Base-by-base conservation (phyloP, 2,888 invertebrate species). In the Mechanitis messenoides region DNA sequence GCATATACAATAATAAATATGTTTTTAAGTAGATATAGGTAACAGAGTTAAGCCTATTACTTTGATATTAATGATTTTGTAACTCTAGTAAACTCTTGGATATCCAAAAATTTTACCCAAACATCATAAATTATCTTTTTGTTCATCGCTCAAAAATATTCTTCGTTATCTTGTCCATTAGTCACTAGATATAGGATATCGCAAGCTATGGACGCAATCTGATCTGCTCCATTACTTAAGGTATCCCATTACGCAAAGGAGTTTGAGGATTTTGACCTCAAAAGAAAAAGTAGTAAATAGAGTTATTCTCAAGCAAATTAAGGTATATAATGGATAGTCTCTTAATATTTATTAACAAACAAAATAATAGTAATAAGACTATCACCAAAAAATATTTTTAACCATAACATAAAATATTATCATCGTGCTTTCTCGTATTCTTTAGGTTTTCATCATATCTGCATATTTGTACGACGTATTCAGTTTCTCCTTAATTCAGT, bases 151-250 rank as follows among this genome's bases (percentile, higher is more conserved):
- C 54, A 58, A 58, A 61, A 55, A 61, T 61, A 56, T 50, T 50
- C 9, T 50, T 50, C 31, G 50, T 50, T 50, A 50, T 66, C 64
- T 68, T 56, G 69, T 72, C 82, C 83, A 83, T 83, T 83, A 82
- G 83, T 73, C 67, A 83, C 67, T 71, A 61, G 79, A 83, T 79
- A 79, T 68, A 20, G 66, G 68, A 66, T 50, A 50, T 50, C 11
- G 50, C 7, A 31, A 6, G 50, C 50, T 28, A 35, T 55, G 55
- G 60, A 68, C 62, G 64, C 68, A 69, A 70, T 63, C 64, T 66
- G 66, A 69, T 69, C 67, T 70, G 62, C 69, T 66, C 31, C 42
- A 74, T 75, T 81, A 81, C 83, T 83, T 81, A 81, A 76, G 73
- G 79, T 82, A 72, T 83, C 70, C 61, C 62, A 63, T 83, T 82